Evolutionary conservation across 2,888 invertebrate species (phyloP), one percentile per base, ranked within the genome.

Genomic region (Drosophila borealis): DNA sequence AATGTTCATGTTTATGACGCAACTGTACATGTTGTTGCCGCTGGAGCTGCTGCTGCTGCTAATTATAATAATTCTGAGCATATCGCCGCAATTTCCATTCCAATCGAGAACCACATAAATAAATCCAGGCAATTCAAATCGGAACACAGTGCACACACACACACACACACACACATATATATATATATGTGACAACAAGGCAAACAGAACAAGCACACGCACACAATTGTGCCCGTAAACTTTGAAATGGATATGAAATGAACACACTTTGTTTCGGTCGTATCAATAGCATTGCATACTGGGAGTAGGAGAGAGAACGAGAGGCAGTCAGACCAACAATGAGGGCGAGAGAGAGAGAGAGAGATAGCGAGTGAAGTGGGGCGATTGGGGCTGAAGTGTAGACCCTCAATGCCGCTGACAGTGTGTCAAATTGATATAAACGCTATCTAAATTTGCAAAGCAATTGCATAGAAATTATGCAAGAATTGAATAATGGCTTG

Each of bases 41-140:
- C 34, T 34, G 34, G 10, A 11, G 34, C 4, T 34, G 19, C 19
- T 25, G 36, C 21, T 41, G 14, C 34, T 36, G 56, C 54, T 68
- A 71, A 78, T 65, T 78, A 71, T 59, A 74, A 74, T 68, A 68
- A 74, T 62, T 71, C 60, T 17, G 53, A 62, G 71, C 64, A 56
- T 74, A 68, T 72, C 45, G 50, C 37, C 10, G 44, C 53, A 42
- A 77, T 77, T 71, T 59, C 50, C 64, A 85, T 68, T 39, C 46
- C 59, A 70, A 80, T 78, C 81, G 74, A 57, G 56, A 56, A 19
- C 37, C 54, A 34, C 64, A 65, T 67, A 62, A 74, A 68, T 57
- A 62, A 72, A 63, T 65, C 48, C 37, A 57, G 56, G 68, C 70
- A 73, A 73, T 74, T 72, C 79, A 75, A 74, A 77, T 76, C 70